A percentile compares a stretch with the other conserved stretches of the same genome.
Evolutionary conservation across 2,888 invertebrate species (phyloP).

Genomic region (Drosophila gaucha): DNA sequence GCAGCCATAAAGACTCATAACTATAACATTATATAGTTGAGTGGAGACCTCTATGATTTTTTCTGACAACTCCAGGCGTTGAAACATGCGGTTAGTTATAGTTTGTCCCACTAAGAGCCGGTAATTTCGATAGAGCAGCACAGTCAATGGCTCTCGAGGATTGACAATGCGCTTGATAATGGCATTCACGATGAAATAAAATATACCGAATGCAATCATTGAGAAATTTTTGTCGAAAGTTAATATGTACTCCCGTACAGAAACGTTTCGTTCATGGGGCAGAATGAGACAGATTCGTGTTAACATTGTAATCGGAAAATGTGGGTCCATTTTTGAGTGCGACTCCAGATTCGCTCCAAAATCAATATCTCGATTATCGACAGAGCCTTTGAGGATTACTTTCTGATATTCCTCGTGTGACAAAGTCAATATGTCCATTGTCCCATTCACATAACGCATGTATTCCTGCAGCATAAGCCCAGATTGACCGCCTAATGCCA

Average conservation of each 20-base stretch:
- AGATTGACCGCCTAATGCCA: slow-evolving; percentile 18
- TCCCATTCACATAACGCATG: slow-evolving; percentile 8
- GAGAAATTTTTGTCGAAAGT: background rate
- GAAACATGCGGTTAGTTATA: background rate
- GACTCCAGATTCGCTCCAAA: background rate
- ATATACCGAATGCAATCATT: background rate
- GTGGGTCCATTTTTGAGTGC: background rate
- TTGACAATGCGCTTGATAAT: slow-evolving; percentile 10
- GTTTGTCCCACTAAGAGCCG: background rate
- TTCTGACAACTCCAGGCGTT: no score
- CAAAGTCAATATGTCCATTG: slow-evolving; percentile 8
- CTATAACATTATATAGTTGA: background rate
- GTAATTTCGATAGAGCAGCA: background rate
- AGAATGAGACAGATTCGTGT: slow-evolving; percentile 4
- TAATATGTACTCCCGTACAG: background rate
- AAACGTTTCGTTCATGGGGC: background rate
- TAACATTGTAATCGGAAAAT: background rate
- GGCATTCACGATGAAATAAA: background rate
- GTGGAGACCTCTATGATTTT: no score
- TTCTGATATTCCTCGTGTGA: background rate
- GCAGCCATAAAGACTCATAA: background rate
- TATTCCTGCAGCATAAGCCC: slow-evolving; percentile 20
- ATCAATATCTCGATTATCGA: background rate
- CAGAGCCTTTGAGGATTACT: background rate
- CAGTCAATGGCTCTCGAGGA: background rate